Evolutionary conservation across 1,140 invertebrate species (phyloP).

Genomic region (Meloidogyne exigua): DNA sequence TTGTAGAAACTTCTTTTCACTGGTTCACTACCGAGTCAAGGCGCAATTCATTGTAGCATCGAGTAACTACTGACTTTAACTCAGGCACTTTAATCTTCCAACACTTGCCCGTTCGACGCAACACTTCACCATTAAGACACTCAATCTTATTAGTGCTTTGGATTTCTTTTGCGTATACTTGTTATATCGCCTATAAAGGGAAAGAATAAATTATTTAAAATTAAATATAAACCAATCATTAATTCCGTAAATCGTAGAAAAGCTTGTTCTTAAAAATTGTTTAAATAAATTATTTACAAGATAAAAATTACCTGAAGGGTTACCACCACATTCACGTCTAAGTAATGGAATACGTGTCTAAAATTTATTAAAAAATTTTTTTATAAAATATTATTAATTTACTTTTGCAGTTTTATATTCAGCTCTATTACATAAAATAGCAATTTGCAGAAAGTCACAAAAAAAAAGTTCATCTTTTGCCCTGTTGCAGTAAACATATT

Average conservation of each 20-base stretch:
- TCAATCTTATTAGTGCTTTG: too few species aligned
- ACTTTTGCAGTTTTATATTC: conserved; percentile 68
- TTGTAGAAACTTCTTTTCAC: too few species aligned
- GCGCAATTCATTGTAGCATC: too few species aligned
- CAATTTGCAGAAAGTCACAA: conserved; percentile 65
- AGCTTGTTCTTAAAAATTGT: conserved; percentile 61
- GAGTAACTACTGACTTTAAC: too few species aligned
- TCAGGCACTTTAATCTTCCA: too few species aligned
- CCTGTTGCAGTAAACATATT: conserved; percentile 15
- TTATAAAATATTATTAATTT: conserved; percentile 67
- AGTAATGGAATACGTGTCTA: conserved; percentile 65
- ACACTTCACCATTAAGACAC: too few species aligned
- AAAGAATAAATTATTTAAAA: not conserved
- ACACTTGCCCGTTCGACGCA: too few species aligned
- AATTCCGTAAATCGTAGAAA: conserved; percentile 65
- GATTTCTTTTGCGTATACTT: conserved; percentile 81
- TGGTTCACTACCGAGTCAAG: too few species aligned
- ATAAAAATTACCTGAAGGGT: conserved; percentile 48
- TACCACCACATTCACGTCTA: conserved; percentile 62
- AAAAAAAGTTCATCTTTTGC: conserved; percentile 40
- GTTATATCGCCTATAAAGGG: conserved; percentile 73
- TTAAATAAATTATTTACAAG: not conserved
- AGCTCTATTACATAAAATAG: conserved; percentile 68
- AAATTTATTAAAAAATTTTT: not conserved
- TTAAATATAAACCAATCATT: conserved; percentile 32